These are phyloP conservation scores for pig (Sus scrofa) DNA, from an alignment of 2,113 vertebrate species.

Conservation along the genomic window DNA sequence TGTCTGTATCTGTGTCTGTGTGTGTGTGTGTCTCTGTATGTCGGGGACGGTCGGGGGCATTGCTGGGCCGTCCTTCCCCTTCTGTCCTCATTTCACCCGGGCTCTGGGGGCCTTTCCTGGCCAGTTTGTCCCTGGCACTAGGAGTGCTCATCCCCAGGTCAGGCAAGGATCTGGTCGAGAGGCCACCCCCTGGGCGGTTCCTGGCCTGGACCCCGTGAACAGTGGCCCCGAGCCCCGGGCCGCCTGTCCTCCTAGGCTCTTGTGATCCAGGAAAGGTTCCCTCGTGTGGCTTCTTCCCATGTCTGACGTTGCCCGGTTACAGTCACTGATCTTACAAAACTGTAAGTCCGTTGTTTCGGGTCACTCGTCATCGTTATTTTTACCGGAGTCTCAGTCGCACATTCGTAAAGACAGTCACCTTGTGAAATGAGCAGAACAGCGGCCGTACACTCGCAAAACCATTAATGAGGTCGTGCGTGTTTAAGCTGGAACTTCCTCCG, in stretches of 20 bases:
- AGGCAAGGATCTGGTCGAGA: not conserved
- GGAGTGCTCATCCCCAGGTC: too few species aligned
- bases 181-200: too few species aligned
- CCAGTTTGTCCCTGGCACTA: not conserved
- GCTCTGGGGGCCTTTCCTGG: not conserved
- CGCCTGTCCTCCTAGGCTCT: not conserved
- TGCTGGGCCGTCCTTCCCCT: too few species aligned
- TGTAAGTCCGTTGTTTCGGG: fast-evolving
- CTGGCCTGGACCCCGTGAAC: not conserved
- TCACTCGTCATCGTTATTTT: not conserved
- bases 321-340: fast-evolving
- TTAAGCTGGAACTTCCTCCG: not conserved
- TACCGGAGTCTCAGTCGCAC: not conserved
- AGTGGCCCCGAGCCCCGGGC: too few species aligned
- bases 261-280: not conserved
- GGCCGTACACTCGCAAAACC: fast-evolving
- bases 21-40: too few species aligned
- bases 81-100: not conserved
- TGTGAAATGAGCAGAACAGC: not conserved
- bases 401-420: not conserved
- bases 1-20: too few species aligned
- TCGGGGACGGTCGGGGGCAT: too few species aligned
- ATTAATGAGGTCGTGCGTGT: not conserved
- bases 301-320: fast-evolving
- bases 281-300: not conserved